These are phyloP conservation scores for Itoplectis maculator DNA, from an alignment of 2,888 invertebrate genomes.

Conservation along the genomic window DNA sequence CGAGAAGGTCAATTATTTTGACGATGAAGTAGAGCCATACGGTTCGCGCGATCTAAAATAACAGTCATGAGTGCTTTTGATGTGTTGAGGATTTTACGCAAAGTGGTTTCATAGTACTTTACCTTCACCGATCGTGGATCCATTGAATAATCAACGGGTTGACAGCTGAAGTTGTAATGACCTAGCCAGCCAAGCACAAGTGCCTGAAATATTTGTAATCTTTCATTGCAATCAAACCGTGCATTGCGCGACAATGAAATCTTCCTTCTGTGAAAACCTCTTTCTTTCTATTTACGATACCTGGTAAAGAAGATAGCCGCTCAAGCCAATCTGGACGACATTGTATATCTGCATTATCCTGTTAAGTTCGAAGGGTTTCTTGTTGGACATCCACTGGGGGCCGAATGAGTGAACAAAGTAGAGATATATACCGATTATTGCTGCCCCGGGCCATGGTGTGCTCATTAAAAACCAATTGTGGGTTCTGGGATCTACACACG, in stretches of 20 bases:
- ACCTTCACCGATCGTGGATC: slow-evolving; percentile 87
- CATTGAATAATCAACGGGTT: slow-evolving; percentile 89
- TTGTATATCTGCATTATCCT: slow-evolving; percentile 89
- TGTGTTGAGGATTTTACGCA: neutral
- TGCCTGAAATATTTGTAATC: slow-evolving; percentile 70
- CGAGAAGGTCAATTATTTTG: slow-evolving; percentile 90
- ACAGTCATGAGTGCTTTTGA: neutral
- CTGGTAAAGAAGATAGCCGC: slow-evolving; percentile 85
- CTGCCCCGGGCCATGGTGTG: slow-evolving; percentile 88
- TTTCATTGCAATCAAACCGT: neutral
- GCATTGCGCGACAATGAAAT: neutral
- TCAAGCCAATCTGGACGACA: slow-evolving; percentile 88
- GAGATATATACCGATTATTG: slow-evolving; percentile 87
- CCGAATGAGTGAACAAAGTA: slow-evolving; percentile 90
- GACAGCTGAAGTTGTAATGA: slow-evolving; percentile 89
- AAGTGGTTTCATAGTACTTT: slow-evolving; percentile 81
- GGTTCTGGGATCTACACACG: slow-evolving; percentile 87
- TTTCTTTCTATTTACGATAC: slow-evolving; percentile 81
- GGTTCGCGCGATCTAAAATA: slow-evolving; percentile 84
- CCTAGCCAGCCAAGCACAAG: slow-evolving; percentile 74
- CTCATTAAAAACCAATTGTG: slow-evolving; percentile 89
- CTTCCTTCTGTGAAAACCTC: neutral
- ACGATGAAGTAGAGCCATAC: slow-evolving; percentile 90
- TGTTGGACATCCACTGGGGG: slow-evolving; percentile 89
- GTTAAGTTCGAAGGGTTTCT: slow-evolving; percentile 88